These are phyloP conservation scores for Drosophila pallidifrons DNA, from an alignment of 1,140 invertebrate species.

Conservation along the genomic window DNA sequence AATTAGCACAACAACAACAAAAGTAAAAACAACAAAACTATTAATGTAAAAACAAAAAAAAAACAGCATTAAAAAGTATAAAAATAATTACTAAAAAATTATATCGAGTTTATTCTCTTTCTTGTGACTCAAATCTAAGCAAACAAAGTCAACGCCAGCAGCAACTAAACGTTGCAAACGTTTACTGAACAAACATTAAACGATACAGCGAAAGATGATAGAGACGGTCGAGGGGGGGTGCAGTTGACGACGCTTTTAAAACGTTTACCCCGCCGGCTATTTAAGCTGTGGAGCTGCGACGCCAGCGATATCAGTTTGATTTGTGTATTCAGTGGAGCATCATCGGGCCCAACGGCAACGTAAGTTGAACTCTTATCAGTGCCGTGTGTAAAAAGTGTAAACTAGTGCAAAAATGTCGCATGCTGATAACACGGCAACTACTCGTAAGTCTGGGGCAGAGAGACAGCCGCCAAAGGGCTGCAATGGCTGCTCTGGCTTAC, in stretches of 20 bases:
- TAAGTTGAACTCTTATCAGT: slow-evolving; percentile 47
- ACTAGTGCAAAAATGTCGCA: slow-evolving; percentile 62
- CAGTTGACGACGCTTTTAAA: slow-evolving; percentile 6
- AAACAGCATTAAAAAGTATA: slow-evolving; percentile 61
- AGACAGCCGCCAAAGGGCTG: slow-evolving; percentile 44
- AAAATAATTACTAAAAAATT: slow-evolving; percentile 66
- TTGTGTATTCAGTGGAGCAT: slow-evolving; percentile 36
- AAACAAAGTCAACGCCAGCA: slow-evolving; percentile 6
- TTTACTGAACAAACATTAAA: slow-evolving; percentile 43
- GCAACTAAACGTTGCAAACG: slow-evolving; percentile 21
- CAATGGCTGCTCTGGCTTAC: slow-evolving; percentile 53
- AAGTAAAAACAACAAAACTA: slow-evolving; percentile 66
- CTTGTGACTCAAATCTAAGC: slow-evolving; percentile 8
- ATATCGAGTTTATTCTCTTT: slow-evolving; percentile 6
- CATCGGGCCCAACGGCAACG: slow-evolving; percentile 15
- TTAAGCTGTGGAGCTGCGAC: slow-evolving; percentile 17
- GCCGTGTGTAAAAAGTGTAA: slow-evolving; percentile 34
- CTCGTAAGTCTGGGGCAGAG: slow-evolving; percentile 17
- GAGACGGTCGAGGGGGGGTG: neutral
- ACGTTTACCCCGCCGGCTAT: slow-evolving; percentile 39
- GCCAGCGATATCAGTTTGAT: slow-evolving; percentile 39
- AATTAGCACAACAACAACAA: slow-evolving; percentile 80
- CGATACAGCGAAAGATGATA: neutral
- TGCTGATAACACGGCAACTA: slow-evolving; percentile 34
- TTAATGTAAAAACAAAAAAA: slow-evolving; percentile 71